phyloP scores from a whole-genome alignment of 2,797 vertebrate genomes.

The Anguilla marmorata region DNA sequence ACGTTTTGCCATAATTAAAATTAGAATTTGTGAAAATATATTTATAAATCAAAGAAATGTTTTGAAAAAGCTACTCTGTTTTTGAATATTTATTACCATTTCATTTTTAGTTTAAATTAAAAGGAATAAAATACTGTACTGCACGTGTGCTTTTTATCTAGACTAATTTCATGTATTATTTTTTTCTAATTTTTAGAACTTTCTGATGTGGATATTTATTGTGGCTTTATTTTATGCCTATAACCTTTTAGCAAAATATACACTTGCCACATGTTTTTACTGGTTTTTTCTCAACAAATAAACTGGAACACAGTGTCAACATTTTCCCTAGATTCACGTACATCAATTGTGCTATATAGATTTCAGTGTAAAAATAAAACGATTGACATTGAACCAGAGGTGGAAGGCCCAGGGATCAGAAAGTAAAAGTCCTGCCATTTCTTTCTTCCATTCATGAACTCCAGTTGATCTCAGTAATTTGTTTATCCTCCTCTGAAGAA shows the following conservation, averaged over 20 bases:
- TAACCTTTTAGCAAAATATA: too few relatives aligned
- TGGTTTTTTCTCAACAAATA: neutral
- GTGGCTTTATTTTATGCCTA: neutral
- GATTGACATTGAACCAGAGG: neutral
- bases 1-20: neutral
- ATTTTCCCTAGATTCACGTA: neutral
- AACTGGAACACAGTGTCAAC: neutral
- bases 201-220: neutral
- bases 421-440: too few relatives aligned
- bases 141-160: neutral
- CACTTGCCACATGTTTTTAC: neutral
- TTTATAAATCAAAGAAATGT: neutral
- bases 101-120: neutral
- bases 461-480: too few relatives aligned
- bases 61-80: neutral
- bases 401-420: too few relatives aligned
- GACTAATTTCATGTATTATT: neutral
- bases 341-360: neutral
- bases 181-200: neutral
- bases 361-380: neutral
- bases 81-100: neutral
- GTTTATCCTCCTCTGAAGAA: too few relatives aligned
- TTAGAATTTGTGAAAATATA: neutral
- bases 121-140: neutral
- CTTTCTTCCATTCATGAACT: too few relatives aligned